phyloP scores from a whole-genome alignment of 2,797 vertebrate species.

The Karalla daura region DNA sequence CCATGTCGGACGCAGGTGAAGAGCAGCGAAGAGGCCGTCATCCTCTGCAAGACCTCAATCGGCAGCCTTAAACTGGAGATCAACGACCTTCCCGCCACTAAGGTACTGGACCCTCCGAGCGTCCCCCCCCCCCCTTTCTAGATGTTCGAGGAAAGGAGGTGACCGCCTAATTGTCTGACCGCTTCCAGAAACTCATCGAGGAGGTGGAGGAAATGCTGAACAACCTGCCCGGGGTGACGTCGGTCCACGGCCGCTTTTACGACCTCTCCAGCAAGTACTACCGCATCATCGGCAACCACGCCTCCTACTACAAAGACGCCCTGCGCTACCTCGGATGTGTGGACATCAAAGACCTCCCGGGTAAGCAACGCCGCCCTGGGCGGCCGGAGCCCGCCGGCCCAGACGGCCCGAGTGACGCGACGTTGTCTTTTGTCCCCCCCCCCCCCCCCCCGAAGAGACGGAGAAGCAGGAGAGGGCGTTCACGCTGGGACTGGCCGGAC shows the following conservation, averaged over 20 bases:
- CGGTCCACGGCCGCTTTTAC: slow-evolving; percentile 96
- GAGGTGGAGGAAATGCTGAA: slow-evolving; percentile 95
- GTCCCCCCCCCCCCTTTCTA: no score
- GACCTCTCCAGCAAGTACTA: slow-evolving; percentile 99
- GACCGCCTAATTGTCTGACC: background rate
- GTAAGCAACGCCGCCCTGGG: slow-evolving; percentile 69
- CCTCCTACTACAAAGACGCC: slow-evolving; percentile 95
- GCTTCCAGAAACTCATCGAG: slow-evolving; percentile 90
- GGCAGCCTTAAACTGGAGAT: slow-evolving; percentile 95
- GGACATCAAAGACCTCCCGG: slow-evolving; percentile 92
- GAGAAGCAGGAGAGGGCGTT: slow-evolving; percentile 98
- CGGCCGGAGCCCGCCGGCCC: background rate
- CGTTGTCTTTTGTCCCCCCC: no score
- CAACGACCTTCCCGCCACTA: slow-evolving; percentile 94
- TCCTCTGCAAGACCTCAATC: slow-evolving; percentile 95
- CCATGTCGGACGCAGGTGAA: slow-evolving; percentile 87
- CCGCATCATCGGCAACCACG: slow-evolving; percentile 95
- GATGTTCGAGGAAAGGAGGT: no score
- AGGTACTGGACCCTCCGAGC: slow-evolving; percentile 86
- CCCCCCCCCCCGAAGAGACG: no score
- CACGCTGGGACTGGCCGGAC: slow-evolving; percentile 93
- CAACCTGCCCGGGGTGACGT: slow-evolving; percentile 92
- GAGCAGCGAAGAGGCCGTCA: slow-evolving; percentile 93
- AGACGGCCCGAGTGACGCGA: no score
- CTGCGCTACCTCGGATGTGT: slow-evolving; percentile 96